Conservation (phyloP, 2,888 invertebrate genomes). For the Sminthurides aquaticus region DNA sequence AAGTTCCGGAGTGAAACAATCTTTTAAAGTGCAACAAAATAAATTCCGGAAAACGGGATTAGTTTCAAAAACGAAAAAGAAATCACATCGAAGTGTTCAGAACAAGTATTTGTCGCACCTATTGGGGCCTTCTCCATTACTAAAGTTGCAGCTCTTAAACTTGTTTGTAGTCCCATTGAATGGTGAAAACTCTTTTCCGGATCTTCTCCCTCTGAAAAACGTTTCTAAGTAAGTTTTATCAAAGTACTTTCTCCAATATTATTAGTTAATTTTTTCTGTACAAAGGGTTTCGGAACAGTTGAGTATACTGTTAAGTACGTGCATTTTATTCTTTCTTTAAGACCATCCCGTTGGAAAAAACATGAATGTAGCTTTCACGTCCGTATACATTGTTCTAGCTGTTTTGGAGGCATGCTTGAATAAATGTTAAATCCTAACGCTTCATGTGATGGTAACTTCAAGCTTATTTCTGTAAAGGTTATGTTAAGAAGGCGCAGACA, state of each 20-base stretch:
- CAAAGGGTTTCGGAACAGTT: too few species aligned
- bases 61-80: not conserved
- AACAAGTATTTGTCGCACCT: constrained; percentile 8
- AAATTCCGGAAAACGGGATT: not conserved
- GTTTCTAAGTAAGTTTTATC: constrained; percentile 12
- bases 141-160: constrained; percentile 18
- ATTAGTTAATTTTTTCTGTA: not conserved
- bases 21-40: not conserved
- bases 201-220: constrained; percentile 10
- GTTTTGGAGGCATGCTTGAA: too few species aligned
- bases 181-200: constrained; percentile 5
- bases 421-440: too few species aligned
- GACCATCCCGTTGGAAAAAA: too few species aligned
- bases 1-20: not conserved
- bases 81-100: not conserved
- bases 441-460: too few species aligned
- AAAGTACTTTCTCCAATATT: not conserved
- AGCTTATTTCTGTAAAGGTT: too few species aligned
- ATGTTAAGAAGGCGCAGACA: too few species aligned
- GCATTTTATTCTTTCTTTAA: too few species aligned
- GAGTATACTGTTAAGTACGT: too few species aligned
- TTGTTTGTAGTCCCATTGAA: constrained; percentile 15
- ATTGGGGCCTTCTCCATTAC: constrained; percentile 10
- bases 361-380: too few species aligned
- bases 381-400: too few species aligned